Percentiles rank a stretch among this genome's conserved stretches.
These are phyloP conservation scores for Brachionus koreanus DNA, from an alignment of 1,140 invertebrate species.

Conservation along the genomic window DNA sequence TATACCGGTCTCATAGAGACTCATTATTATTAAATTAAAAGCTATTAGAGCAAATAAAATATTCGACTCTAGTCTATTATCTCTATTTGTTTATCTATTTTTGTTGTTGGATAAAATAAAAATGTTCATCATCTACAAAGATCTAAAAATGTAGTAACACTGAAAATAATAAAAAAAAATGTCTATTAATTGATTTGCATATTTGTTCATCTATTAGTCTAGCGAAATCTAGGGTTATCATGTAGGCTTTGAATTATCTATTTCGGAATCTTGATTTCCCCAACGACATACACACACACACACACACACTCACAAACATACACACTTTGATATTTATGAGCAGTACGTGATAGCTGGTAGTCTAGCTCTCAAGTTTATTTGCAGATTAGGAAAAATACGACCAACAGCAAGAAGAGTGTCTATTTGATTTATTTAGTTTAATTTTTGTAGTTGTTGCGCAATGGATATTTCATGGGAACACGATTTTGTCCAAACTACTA, in stretches of 20 bases:
- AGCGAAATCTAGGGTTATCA: constrained; percentile 9
- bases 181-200: constrained; percentile 27
- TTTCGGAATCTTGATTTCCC: neutral
- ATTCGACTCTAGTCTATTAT: neutral
- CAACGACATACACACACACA: neutral
- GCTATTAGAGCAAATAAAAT: neutral
- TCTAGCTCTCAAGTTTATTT: neutral
- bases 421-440: too few species aligned
- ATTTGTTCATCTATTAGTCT: constrained; percentile 12
- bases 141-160: neutral
- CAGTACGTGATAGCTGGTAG: neutral
- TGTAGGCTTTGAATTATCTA: neutral
- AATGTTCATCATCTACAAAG: neutral
- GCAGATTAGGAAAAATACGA: neutral
- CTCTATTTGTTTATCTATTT: constrained; percentile 31
- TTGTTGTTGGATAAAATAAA: neutral
- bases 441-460: neutral
- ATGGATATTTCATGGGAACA: neutral
- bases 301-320: too few species aligned
- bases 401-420: neutral
- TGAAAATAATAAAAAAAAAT: constrained; percentile 1
- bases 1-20: neutral
- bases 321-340: neutral
- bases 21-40: constrained; percentile 38
- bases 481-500: neutral